phyloP scores from a whole-genome alignment of 2,113 vertebrate genomes.

The Thoracochromis brauschi region DNA sequence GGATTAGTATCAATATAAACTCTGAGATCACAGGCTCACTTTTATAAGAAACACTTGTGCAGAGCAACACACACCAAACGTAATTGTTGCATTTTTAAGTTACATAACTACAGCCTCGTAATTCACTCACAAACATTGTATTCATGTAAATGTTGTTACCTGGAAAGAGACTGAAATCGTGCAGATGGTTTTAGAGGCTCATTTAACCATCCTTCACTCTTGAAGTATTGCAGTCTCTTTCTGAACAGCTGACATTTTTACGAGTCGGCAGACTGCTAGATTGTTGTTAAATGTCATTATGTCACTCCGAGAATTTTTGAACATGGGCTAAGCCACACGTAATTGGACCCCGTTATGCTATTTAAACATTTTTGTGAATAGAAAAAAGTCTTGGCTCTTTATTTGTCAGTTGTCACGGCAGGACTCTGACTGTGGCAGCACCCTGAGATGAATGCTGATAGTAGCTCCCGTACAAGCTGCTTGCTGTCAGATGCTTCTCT shows the following conservation, averaged over 20 bases:
- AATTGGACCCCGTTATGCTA: neutral
- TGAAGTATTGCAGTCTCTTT: neutral
- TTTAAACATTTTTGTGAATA: conserved; percentile 20
- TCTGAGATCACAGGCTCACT: conserved; percentile 26
- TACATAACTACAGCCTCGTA: accelerated
- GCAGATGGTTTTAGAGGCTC: neutral
- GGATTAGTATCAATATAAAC: conserved; percentile 52
- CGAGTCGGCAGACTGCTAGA: neutral
- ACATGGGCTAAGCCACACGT: neutral
- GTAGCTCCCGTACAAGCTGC: conserved; percentile 37
- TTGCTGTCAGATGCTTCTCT: conserved; percentile 57
- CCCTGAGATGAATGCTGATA: conserved; percentile 31
- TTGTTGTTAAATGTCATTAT: neutral
- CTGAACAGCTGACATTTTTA: conserved; percentile 4
- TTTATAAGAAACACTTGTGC: conserved; percentile 31
- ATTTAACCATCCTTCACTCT: neutral
- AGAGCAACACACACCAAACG: neutral
- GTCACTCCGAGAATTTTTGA: conserved; percentile 13
- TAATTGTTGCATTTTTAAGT: neutral
- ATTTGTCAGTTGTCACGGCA: conserved; percentile 4
- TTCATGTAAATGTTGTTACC: accelerated
- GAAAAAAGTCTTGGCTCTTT: neutral
- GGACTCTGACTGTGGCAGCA: neutral
- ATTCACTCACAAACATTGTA: neutral
- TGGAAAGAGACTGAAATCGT: neutral